Evolutionary conservation across 2,888 invertebrate genomes (phyloP).

Genomic region (Embidobia sp.): DNA sequence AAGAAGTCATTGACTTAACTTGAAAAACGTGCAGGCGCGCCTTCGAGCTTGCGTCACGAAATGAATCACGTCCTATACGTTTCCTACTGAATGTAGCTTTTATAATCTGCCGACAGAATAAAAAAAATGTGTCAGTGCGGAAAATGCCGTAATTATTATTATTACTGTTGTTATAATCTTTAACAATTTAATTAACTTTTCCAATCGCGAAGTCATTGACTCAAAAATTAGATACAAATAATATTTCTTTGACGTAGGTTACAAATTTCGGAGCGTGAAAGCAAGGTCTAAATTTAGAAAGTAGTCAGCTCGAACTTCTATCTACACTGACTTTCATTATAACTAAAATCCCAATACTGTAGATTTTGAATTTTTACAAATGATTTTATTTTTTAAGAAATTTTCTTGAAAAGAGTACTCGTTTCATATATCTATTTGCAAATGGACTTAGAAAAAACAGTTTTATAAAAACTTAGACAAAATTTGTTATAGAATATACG

Average conservation of each 20-base stretch:
- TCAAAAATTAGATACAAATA: constrained; percentile 13
- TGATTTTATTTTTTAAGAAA: too few relatives aligned
- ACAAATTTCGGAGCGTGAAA: constrained; percentile 71
- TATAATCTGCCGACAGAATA: constrained; percentile 27
- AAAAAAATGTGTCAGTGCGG: constrained; percentile 36
- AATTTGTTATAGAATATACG: too few relatives aligned
- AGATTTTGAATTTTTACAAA: background rate
- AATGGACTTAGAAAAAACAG: too few relatives aligned
- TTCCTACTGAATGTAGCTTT: constrained; percentile 60
- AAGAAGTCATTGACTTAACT: constrained; percentile 71
- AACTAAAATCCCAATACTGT: constrained; percentile 8
- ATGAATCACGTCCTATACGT: constrained; percentile 72
- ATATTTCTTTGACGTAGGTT: constrained; percentile 37
- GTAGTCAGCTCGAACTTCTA: constrained; percentile 69
- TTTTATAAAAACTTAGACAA: too few relatives aligned
- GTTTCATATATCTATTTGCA: too few relatives aligned
- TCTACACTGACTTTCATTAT: constrained; percentile 70
- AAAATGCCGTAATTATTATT: too few relatives aligned
- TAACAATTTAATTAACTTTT: too few relatives aligned
- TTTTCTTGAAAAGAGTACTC: too few relatives aligned
- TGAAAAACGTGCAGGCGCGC: constrained; percentile 72
- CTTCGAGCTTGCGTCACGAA: constrained; percentile 74
- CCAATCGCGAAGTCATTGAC: background rate
- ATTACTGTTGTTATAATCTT: too few relatives aligned
- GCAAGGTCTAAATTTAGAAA: constrained; percentile 78